A percentile compares a stretch with the other conserved stretches of the same genome.
Conservation (phyloP, 2,888 invertebrate species). For the Parthenolecanium corni region DNA sequence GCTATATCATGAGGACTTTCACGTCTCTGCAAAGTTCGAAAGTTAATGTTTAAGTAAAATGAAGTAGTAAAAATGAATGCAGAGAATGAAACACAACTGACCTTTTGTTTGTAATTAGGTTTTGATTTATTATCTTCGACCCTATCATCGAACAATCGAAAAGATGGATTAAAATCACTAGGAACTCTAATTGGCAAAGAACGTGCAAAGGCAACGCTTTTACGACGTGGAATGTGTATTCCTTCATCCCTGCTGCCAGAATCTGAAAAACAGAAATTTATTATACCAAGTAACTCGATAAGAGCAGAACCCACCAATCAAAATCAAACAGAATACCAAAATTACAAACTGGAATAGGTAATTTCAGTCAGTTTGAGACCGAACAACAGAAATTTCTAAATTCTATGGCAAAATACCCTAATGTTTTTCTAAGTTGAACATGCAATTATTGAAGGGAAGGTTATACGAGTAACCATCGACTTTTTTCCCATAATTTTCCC, state of each 20-base stretch:
- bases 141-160: background rate
- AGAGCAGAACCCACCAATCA: slow-evolving; percentile 2
- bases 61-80: background rate
- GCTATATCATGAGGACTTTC: slow-evolving; percentile 66
- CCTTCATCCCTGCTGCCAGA: slow-evolving; percentile 50
- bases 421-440: too few species aligned
- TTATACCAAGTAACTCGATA: slow-evolving; percentile 33
- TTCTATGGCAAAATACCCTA: too few species aligned
- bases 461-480: too few species aligned
- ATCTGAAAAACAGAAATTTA: slow-evolving; percentile 36
- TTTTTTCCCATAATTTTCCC: background rate
- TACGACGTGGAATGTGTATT: slow-evolving; percentile 45
- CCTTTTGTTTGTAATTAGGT: slow-evolving; percentile 20
- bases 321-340: too few species aligned
- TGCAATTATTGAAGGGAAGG: too few species aligned
- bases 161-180: slow-evolving; percentile 37
- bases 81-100: background rate
- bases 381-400: too few species aligned
- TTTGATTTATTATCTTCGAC: background rate
- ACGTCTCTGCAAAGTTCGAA: slow-evolving; percentile 33
- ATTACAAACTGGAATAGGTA: too few species aligned
- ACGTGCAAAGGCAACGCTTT: slow-evolving; percentile 48
- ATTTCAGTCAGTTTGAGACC: too few species aligned
- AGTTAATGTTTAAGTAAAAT: background rate
- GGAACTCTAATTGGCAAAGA: slow-evolving; percentile 71